Conservation (phyloP, 2,888 invertebrate genomes). For the Protophormia terraenovae region DNA sequence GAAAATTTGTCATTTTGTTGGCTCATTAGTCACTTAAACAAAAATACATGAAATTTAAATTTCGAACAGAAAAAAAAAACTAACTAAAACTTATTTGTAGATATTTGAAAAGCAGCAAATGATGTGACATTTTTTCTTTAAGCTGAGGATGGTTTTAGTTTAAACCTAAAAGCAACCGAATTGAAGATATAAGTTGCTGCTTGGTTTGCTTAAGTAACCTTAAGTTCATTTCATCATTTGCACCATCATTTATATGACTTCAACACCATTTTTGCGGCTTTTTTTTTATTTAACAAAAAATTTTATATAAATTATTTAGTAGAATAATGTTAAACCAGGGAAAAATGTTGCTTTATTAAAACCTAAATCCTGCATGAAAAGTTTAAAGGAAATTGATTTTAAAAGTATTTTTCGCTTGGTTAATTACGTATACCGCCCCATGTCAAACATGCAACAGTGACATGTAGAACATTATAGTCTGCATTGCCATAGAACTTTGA, state of each 20-base stretch:
- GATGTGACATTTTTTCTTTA: slow-evolving; percentile 53
- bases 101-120: slow-evolving; percentile 59
- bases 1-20: slow-evolving; percentile 68
- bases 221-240: slow-evolving; percentile 66
- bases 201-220: slow-evolving; percentile 15
- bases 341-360: slow-evolving; percentile 4
- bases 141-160: not conserved
- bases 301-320: not conserved
- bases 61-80: not conserved
- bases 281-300: not conserved
- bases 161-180: not conserved
- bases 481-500: slow-evolving; percentile 16
- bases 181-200: not conserved
- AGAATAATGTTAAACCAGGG: not conserved
- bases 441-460: slow-evolving; percentile 67
- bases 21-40: slow-evolving; percentile 67
- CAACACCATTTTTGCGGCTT: slow-evolving; percentile 57
- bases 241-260: slow-evolving; percentile 67
- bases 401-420: too few relatives aligned
- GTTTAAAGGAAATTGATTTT: slow-evolving; percentile 39
- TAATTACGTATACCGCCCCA: slow-evolving; percentile 68
- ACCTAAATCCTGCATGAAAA: not conserved
- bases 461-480: slow-evolving; percentile 62
- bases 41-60: slow-evolving; percentile 48
- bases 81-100: slow-evolving; percentile 57